phyloP scores from a whole-genome alignment of 2,888 invertebrate species.

The Eupsilia transversa region DNA sequence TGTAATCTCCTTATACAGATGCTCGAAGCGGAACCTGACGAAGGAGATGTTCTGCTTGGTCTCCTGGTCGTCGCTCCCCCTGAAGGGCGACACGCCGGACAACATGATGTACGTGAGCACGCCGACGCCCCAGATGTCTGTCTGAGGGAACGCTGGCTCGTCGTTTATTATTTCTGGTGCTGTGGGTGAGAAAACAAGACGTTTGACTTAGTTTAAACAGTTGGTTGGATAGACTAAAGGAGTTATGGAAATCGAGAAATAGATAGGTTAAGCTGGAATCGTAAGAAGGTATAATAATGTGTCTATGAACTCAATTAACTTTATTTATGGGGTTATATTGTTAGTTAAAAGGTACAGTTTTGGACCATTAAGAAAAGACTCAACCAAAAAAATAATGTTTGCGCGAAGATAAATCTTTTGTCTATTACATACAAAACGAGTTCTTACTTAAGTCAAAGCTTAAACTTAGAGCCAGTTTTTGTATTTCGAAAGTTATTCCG shows the following conservation, averaged over 20 bases:
- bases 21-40: conserved; percentile 97
- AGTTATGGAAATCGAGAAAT: neutral
- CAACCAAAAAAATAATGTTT: no score
- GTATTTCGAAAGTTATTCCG: no score
- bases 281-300: no score
- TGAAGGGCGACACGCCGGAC: conserved; percentile 98
- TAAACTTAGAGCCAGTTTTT: no score
- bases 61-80: conserved; percentile 95
- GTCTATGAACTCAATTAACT: no score
- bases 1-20: conserved; percentile 98
- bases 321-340: no score
- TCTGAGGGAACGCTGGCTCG: conserved; percentile 96
- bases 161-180: conserved; percentile 97
- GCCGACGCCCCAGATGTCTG: conserved; percentile 99
- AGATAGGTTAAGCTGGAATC: no score
- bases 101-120: conserved; percentile 97
- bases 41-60: conserved; percentile 97
- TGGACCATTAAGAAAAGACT: no score
- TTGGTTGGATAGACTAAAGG: neutral
- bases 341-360: no score
- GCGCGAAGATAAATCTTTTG: no score
- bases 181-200: conserved; percentile 66
- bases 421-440: no score
- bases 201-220: neutral
- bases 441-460: no score